phyloP scores from a whole-genome alignment of 2,113 vertebrate genomes.

The Cinclus cinclus region DNA sequence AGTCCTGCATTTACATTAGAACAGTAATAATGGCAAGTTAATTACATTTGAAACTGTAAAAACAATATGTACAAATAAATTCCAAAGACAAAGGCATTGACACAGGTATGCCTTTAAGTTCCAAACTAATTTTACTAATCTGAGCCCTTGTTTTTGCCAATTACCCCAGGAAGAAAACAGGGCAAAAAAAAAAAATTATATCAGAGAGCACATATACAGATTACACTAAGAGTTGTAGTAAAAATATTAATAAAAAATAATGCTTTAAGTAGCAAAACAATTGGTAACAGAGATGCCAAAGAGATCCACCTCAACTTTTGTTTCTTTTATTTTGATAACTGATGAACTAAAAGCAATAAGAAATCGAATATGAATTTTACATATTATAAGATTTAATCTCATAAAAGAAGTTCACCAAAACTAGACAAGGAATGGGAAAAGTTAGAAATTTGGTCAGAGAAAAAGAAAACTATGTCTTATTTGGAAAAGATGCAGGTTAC shows the following conservation, averaged over 20 bases:
- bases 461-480: background rate
- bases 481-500: background rate
- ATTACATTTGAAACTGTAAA: background rate
- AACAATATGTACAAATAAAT: background rate
- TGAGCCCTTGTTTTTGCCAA: background rate
- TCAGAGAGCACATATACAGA: background rate
- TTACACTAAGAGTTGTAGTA: background rate
- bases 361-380: background rate
- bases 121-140: background rate
- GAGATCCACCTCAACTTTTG: background rate
- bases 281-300: background rate
- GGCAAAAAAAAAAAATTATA: background rate
- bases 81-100: background rate
- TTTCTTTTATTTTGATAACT: background rate
- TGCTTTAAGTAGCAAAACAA: background rate
- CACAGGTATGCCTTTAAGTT: background rate
- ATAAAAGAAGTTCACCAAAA: background rate
- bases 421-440: background rate
- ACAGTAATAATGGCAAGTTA: background rate
- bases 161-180: background rate
- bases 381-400: background rate
- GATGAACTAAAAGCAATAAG: background rate
- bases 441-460: background rate
- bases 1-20: background rate
- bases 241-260: background rate